Base-by-base conservation (phyloP, 2,888 invertebrate genomes). In the Siphlonurus alternatus region DNA sequence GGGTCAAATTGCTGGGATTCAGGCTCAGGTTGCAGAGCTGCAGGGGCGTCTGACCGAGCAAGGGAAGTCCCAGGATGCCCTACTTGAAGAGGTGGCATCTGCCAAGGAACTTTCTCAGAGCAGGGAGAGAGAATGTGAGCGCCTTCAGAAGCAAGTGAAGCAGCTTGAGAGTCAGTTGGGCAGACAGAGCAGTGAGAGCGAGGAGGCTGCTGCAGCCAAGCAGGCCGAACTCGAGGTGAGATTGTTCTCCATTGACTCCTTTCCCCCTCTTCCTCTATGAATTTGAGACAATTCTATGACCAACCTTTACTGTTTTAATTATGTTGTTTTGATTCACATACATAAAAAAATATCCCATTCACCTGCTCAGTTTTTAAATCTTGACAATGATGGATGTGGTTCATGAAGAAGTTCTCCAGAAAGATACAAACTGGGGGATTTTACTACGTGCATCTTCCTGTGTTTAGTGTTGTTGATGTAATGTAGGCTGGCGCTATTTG, bases 171-270 rank as follows among this genome's bases (percentile, higher is more conserved):
- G 66, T 59, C 77, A 78, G 65, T 66, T 76, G 18, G 72, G 74
- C 62, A 67, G 69, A 22, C 66, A 73, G 61, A 72, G 74, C 62
- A 67, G 69, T 23, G 65, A 73, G 61, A 74, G 73, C 74, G 60
- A 66, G 80, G 24, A 74, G 74, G 23, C 75, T 77, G 70, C 80
- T 84, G 70, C 73, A 80, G 59, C 75, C 77, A 65, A 73, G 75
- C 73, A 73, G 62, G 72, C 78, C 71, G 69, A 76, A 70, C 67
- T 74, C 69, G 53, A 72, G 72, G 66, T 61, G n/a, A n/a, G n/a
- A n/a, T n/a, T n/a, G n/a, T n/a, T n/a, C n/a, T n/a, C 10, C 19
- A 61, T 61, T 7, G 2, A 2, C 23, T 61, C 19, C 1, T 2
- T 22, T 22, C 10, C 19, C 1, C 54, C 22, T 65, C 23, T 25